Percentiles rank a stretch among this genome's conserved stretches.
phyloP scores from a whole-genome alignment of 2,888 invertebrate species.

The Cantharis rustica region DNA sequence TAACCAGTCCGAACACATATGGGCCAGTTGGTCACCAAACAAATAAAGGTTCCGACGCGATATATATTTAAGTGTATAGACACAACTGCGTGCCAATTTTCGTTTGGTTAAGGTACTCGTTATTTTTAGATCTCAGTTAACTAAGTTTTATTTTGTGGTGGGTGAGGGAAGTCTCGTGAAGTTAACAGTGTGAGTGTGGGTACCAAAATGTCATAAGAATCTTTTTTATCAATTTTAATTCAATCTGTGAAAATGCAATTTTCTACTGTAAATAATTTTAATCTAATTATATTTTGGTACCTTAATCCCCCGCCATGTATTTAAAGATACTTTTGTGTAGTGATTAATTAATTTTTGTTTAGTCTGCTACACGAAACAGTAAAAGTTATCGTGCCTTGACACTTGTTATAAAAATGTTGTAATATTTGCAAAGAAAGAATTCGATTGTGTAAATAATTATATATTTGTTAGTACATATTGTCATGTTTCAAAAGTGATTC shows the following conservation, averaged over 20 bases:
- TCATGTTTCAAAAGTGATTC: no score
- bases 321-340: slow-evolving; percentile 2
- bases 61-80: slow-evolving; percentile 66
- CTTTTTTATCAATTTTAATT: neutral
- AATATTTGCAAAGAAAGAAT: slow-evolving; percentile 46
- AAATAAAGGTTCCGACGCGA: slow-evolving; percentile 82
- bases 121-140: slow-evolving; percentile 23
- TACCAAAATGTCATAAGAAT: neutral
- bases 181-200: neutral
- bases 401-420: slow-evolving; percentile 45
- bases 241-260: neutral
- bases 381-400: slow-evolving; percentile 39
- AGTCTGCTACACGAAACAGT: neutral
- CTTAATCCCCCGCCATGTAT: neutral
- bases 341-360: neutral
- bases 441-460: slow-evolving; percentile 38
- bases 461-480: slow-evolving; percentile 32
- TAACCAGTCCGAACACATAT: slow-evolving; percentile 74
- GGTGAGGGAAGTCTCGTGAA: neutral
- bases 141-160: slow-evolving; percentile 3
- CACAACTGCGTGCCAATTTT: slow-evolving; percentile 3
- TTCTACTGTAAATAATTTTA: neutral
- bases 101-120: slow-evolving; percentile 17
- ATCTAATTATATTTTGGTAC: neutral
- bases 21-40: slow-evolving; percentile 75